Conservation (phyloP, 2,113 vertebrate species). For the Lanius ludovicianus region DNA sequence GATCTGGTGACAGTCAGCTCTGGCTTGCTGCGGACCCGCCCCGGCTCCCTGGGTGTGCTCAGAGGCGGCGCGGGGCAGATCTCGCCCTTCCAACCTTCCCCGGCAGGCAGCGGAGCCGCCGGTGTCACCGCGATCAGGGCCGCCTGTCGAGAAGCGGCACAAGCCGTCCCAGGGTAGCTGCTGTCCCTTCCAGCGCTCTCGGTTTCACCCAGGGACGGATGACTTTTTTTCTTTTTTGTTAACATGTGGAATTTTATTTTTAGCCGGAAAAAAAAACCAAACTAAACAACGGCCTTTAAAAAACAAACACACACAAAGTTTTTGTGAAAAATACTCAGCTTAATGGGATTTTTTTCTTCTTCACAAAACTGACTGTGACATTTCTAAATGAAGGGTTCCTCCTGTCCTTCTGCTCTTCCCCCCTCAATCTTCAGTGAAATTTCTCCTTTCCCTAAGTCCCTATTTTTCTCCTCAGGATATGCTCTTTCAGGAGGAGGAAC, state of each 20-base stretch:
- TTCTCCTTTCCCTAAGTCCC: neutral
- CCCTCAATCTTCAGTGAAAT: neutral
- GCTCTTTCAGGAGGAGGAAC: neutral
- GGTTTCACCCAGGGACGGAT: neutral
- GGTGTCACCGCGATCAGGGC: neutral
- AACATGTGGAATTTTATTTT: slow-evolving; percentile 14
- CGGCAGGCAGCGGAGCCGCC: rapidly evolving
- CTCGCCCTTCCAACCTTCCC: neutral
- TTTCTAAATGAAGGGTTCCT: slow-evolving; percentile 17
- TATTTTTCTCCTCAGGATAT: neutral
- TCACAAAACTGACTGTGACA: neutral
- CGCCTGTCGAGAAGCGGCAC: neutral
- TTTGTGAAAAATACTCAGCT: neutral
- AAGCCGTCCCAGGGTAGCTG: neutral
- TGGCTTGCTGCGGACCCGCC: rapidly evolving
- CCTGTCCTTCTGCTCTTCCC: neutral
- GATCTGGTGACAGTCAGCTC: neutral
- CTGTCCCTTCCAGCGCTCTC: neutral
- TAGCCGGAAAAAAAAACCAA: neutral
- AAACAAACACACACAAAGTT: neutral
- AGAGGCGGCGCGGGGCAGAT: rapidly evolving
- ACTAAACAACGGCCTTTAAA: neutral
- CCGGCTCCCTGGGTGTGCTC: rapidly evolving
- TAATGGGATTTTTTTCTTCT: slow-evolving; percentile 11
- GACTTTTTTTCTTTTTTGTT: neutral